Evolutionary conservation across 2,797 vertebrate species (phyloP).

Genomic region (Galaxias olidus): DNA sequence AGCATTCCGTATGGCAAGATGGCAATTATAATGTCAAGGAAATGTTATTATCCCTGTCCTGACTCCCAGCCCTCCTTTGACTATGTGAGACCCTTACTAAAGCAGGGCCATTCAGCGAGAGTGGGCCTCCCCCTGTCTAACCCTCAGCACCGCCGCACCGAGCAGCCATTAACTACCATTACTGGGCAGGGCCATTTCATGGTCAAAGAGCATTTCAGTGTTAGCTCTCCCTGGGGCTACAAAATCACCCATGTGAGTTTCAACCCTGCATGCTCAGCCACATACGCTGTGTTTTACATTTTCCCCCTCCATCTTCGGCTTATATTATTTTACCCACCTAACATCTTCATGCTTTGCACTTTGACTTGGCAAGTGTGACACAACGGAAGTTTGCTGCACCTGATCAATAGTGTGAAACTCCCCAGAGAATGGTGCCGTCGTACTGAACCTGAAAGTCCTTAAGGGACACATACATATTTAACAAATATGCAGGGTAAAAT

Average conservation of each 20-base stretch:
- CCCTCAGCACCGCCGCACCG: conserved; percentile 53
- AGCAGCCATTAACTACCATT: conserved; percentile 77
- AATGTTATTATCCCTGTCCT: conserved; percentile 14
- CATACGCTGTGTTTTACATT: conserved; percentile 63
- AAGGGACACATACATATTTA: neutral
- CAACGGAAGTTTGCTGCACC: conserved; percentile 55
- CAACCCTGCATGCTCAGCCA: conserved; percentile 50
- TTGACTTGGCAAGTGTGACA: conserved; percentile 73
- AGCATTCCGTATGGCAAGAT: conserved; percentile 2
- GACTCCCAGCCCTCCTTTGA: conserved; percentile 18
- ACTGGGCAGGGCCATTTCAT: conserved; percentile 76
- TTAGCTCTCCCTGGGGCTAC: conserved; percentile 69
- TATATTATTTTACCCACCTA: conserved; percentile 36
- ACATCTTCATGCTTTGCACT: conserved; percentile 61
- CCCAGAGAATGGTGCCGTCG: conserved; percentile 46
- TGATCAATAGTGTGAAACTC: conserved; percentile 69
- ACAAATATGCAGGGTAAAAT: neutral
- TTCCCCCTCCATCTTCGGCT: conserved; percentile 43
- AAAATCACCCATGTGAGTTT: conserved; percentile 75
- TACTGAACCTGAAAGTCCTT: neutral
- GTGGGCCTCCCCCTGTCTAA: conserved; percentile 41
- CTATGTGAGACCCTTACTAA: conserved; percentile 39
- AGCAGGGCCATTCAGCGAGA: conserved; percentile 40
- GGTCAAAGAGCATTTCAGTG: conserved; percentile 80
- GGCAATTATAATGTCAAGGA: conserved; percentile 21